Percentiles rank a stretch among this genome's conserved stretches.
phyloP scores from a whole-genome alignment of 2,888 invertebrate species.

The Brenthis daphne region DNA sequence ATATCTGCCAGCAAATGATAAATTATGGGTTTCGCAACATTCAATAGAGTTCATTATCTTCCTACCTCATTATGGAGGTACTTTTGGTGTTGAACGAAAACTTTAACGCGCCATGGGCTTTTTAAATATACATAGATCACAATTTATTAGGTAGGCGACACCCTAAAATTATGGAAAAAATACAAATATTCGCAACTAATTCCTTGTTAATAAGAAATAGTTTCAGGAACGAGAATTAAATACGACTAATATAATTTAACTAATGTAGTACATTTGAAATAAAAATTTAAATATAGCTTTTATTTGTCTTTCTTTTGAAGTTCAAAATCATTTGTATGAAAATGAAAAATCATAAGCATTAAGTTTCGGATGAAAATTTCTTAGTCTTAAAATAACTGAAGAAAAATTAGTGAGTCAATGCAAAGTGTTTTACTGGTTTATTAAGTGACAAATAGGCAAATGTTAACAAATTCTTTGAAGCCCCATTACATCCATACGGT shows the following conservation, averaged over 20 bases:
- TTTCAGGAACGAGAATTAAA: too few species aligned
- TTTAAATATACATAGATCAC: background rate
- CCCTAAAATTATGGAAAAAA: too few species aligned
- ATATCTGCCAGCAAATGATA: slow-evolving; percentile 64
- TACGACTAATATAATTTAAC: too few species aligned
- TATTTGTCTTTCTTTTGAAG: background rate
- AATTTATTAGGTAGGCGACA: background rate
- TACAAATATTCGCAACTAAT: too few species aligned
- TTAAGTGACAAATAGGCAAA: background rate
- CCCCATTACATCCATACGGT: slow-evolving; percentile 33
- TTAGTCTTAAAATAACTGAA: too few species aligned
- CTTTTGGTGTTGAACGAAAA: slow-evolving; percentile 30
- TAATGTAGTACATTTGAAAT: background rate
- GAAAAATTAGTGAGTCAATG: too few species aligned
- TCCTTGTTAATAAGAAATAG: too few species aligned
- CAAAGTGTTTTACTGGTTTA: too few species aligned
- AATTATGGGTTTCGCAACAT: slow-evolving; percentile 69
- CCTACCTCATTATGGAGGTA: slow-evolving; percentile 29
- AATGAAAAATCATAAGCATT: too few species aligned
- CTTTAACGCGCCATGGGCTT: slow-evolving; percentile 23
- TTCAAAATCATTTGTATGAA: too few species aligned
- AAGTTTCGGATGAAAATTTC: too few species aligned
- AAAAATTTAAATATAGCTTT: background rate
- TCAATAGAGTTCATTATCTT: slow-evolving; percentile 54
- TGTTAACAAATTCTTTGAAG: slow-evolving; percentile 16